Evolutionary conservation across 2,888 invertebrate species (phyloP), one percentile per base, ranked within the genome.

Genomic region (Eupeodes luniger): DNA sequence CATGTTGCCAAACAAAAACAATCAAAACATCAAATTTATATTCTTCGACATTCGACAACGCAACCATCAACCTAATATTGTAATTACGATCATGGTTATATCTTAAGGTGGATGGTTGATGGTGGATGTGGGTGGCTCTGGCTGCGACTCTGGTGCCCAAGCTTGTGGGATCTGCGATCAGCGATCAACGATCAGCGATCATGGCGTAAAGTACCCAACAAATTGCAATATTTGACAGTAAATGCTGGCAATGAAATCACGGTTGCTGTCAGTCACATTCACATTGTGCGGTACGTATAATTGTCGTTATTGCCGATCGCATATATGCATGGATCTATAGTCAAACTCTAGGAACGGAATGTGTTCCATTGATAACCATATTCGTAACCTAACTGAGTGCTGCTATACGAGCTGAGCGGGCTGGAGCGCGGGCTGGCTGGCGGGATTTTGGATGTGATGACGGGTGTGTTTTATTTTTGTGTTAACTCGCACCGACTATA

Each of bases 211-310:
- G 74, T 69, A 79, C 40, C 74, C 74, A 69, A 86, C 82, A 84
- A 84, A 80, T 87, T 66, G 76, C 76, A 55, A 62, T 76, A 87
- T 77, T 87, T 87, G 84, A 84, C 87, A 87, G 84, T 87, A 84
- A 87, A 84, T 44, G 67, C 87, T 84, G 84, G 77, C 87, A 84
- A 80, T 84, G 87, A 72, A 77, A 88, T 81, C 77, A 72, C 70
- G 27, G 27, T 27, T 27, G 80, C 84, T 84, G 84, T 84, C 72
- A 84, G 80, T 84, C 70, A 72, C 47, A 72, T 69, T 40, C 9
- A 40, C 40, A 40, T 40, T 40, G 40, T 62, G n/a, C 47, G 61
- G 16, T 44, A 44, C 10, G 36, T 27, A 27, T 62, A 40, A 44
- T 40, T 74, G 62, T 66, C 19, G 57, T 40, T 64, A 53, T 64